Evolutionary conservation across 2,797 vertebrate genomes (phyloP), one percentile per base, ranked within the genome.

Genomic region (Cygnus olor): DNA sequence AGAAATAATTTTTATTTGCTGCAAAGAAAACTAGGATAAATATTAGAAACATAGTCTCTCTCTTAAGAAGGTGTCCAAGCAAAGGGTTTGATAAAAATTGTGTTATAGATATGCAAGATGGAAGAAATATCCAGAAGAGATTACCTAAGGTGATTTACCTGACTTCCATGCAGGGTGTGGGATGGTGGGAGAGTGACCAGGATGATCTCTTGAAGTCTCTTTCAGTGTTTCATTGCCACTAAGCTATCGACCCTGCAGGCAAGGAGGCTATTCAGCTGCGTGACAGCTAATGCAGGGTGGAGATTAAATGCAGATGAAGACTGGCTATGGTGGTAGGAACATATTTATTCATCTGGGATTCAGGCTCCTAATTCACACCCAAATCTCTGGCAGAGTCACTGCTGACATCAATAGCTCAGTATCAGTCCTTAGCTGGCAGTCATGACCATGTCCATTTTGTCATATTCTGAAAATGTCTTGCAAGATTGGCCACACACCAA

Each of bases 261-360:
- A 74, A 77, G n/a, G 71, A 69, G 73, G 1, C 73, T 13, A 42
- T 76, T 95, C 93, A 88, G 87, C 85, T 95, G 94, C 68, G 54
- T 94, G 80, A 88, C 93, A 96, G 82, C 63, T 94, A 93, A 91
- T 79, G 63, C 49, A 86, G 42, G 80, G 61, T 54, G 63, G 60
- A 84, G 73, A 84, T 88, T 86, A 86, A 89, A 83, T n/a, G 93
- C 69, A 76, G 40, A 22, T 89, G 89, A 68, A 83, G 65, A 49
- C 57, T 71, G 65, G 64, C 49, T 60, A 21, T 69, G n/a, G n/a
- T 74, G 45, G 22, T 47, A 85, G 61, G 90, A 93, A 80, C 68
- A 69, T 14, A 38, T 92, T 85, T 76, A 65, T 87, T 92, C 81
- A 57, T 80, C 53, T 68, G 53, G 71, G 94, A 82, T 90, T 92